Base-by-base conservation (phyloP, 2,888 invertebrate genomes). In the Acanthosepion esculentum region DNA sequence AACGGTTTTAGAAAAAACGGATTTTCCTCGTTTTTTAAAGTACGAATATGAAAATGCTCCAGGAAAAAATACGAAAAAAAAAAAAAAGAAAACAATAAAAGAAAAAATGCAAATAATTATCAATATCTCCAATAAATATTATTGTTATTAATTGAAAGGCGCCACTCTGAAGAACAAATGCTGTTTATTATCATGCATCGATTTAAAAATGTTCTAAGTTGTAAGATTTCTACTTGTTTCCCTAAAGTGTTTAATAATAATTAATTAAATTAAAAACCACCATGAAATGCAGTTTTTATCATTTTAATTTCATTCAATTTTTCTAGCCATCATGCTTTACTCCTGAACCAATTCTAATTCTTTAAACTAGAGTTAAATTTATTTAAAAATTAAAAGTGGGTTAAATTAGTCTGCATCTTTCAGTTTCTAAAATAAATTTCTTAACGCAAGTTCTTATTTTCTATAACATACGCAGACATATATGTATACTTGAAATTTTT, bases 101-200 rank as follows among this genome's bases (percentile, higher is more conserved):
- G 18, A 78, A 15, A 78, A 78, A 78, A n/a, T 12, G n/a, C 78
- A 12, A 78, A 78, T 10, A 78, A n/a, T 78, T 78, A 78, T 78
- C 78, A 78, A n/a, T 33, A 33, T 78, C 78, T 78, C 78, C 78
- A 78, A 78, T 78, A 78, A n/a, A 78, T 78, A 78, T 78, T 78
- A 78, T 78, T 78, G 78, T n/a, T n/a, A 78, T n/a, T n/a, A 78
- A 78, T 33, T 78, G n/a, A 78, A 33, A 78, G 78, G 78, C 78
- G n/a, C 15, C 78, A 33, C 12, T 78, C 29, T 12, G n/a, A 10
- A 78, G 10, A 78, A 29, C 29, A 78, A 78, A 78, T 55, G 20
- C 55, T 18, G 55, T 59, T 23, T 59, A 59, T 23, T 59, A 59
- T 23, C 20, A 78, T 78, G n/a, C 78, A 78, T n/a, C 4, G 12